Base-by-base conservation (phyloP, 2,797 vertebrate species). In the Typhlichthys eigenmanni region DNA sequence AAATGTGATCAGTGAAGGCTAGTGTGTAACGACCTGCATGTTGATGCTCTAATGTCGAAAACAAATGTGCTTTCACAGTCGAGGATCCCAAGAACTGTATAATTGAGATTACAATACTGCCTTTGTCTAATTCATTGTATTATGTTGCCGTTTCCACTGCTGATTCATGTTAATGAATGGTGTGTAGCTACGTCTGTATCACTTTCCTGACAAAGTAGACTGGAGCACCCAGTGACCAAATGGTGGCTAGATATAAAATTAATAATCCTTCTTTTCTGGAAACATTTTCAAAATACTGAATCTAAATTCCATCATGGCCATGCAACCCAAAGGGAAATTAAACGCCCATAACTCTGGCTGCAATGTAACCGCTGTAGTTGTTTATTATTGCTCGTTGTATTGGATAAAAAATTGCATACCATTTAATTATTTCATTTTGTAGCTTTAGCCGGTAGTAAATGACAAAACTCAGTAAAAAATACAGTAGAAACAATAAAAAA, bases 401-500 rank as follows among this genome's bases (percentile, higher is more conserved):
- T 11, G 24, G 13, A 38, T 2, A 38, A 38, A 34, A 38, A 38
- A 38, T 38, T 38, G 34, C 34, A 51, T 17, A 51, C 49, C 17
- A 9, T 51, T 61, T 48, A 60, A 69, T 70, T 71, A 72, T 59
- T 51, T 69, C 60, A 43, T 62, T 79, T 68, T 79, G 79, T 85
- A 73, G 73, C 60, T 85, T 88, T 56, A 72, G 80, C 76, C 13
- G 6, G 55, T 68, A 76, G 12, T 71, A 86, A 74, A 79, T 69
- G 17, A 68, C 67, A 75, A 75, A 63, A 83, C 78, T 78, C 66
- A 76, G 61, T 75, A 62, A 72, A 89, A 91, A 90, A 88, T 89
- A 91, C 91, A 92, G 89, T 91, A 91, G 77, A 89, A 89, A 81
- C 61, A 87, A 84, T 72, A n/a, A 69, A 52, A 67, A 68, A 74